Base-by-base conservation (phyloP, 1,140 invertebrate species). In the Brachionus rotundiformis region DNA sequence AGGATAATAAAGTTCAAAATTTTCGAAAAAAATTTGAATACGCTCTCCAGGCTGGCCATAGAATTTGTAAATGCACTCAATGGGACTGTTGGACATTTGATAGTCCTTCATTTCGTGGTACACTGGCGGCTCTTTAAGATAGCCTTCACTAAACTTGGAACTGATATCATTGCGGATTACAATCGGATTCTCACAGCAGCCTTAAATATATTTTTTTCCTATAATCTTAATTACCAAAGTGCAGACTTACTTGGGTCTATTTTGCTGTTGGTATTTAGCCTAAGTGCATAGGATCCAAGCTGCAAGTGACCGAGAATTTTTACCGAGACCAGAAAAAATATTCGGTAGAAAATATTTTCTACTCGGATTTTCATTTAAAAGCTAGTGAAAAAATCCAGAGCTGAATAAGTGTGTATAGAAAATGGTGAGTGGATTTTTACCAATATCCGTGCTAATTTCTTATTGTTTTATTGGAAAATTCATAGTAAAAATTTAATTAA, bases 11-110 rank as follows among this genome's bases (percentile, higher is more conserved):
- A 79, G 25, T 27, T 79, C 76, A 33, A 79, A 63, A 23, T n/a
- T 25, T 31, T 79, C 76, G 16, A 59, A 79, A 25, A 59, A 79
- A 8, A 79, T 23, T 63, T 79, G 76, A 39, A 79, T 31, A 3
- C 76, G 29, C 13, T 79, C 76, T 27, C 36, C 47, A 8, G 76
- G 76, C 16, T 63, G 29, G 47, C 76, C 76, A 39, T 59, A 59
- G 41, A 79, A 79, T 31, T 54, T 79, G n/a, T 79, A 79, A 41
- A 79, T 31, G 25, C 76, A 79, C 13, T 79, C 76, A 13, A 79
- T 59, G 16, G 47, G 23, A 10, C 16, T 33, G n/a, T 41, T 54
- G 5, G 47, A 36, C 25, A 44, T 73, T 27, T 73, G 36, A 8
- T 41, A 44, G 10, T 79, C 47, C n/a, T 31, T 39, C 29, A 79